Percentiles rank a stretch among this genome's conserved stretches.
These are phyloP conservation scores for Cottoperca gobio DNA, from an alignment of 2,797 vertebrate genomes.

Conservation along the genomic window DNA sequence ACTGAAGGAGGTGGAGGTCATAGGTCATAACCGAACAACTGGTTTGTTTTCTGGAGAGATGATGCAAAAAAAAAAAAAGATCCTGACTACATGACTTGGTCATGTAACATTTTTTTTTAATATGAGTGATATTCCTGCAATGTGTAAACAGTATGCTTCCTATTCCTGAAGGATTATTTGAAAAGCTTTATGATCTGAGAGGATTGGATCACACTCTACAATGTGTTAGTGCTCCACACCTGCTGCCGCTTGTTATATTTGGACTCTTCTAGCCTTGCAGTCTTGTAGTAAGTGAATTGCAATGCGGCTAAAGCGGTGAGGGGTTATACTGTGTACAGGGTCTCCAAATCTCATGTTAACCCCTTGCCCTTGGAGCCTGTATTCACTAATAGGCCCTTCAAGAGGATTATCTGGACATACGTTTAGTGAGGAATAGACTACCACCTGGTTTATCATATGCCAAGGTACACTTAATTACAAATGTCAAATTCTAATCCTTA, in stretches of 20 bases:
- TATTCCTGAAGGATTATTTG: constrained; percentile 3
- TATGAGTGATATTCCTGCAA: no score
- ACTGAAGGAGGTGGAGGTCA: constrained; percentile 34
- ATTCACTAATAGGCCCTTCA: constrained; percentile 61
- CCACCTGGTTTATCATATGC: constrained; percentile 64
- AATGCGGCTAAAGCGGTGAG: constrained; percentile 46
- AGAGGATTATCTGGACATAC: constrained; percentile 72
- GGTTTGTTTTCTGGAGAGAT: constrained; percentile 19
- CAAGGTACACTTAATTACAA: constrained; percentile 11
- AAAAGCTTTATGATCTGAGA: constrained; percentile 22
- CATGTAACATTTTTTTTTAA: no score
- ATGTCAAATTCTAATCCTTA: neutral
- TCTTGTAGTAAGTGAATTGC: constrained; percentile 25
- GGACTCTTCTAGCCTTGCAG: neutral
- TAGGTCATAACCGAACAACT: constrained; percentile 48
- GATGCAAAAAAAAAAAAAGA: neutral
- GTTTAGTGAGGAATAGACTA: constrained; percentile 57
- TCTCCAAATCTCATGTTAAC: constrained; percentile 74
- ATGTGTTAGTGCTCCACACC: constrained; percentile 30
- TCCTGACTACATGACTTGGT: neutral
- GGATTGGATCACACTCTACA: constrained; percentile 15
- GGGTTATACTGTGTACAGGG: constrained; percentile 38
- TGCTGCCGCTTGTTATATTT: constrained; percentile 38
- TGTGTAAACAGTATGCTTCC: neutral
- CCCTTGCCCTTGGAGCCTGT: constrained; percentile 40